A percentile compares a stretch with the other conserved stretches of the same genome.
These are phyloP conservation scores for Pangasianodon gigas DNA, from an alignment of 2,113 vertebrate genomes.

Conservation along the genomic window DNA sequence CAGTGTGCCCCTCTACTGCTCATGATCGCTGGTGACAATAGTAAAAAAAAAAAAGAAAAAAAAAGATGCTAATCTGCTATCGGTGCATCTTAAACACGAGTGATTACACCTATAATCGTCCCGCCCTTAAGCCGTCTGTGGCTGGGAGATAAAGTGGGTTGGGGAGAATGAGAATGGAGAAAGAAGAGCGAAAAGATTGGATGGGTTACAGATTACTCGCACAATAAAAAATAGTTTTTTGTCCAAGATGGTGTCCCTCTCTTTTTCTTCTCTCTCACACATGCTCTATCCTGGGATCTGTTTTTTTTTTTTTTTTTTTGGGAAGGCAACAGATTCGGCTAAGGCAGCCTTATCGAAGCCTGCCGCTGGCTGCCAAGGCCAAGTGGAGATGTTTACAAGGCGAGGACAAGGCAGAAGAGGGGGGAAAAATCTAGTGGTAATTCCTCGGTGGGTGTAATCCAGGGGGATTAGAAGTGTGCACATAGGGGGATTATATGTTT, in stretches of 20 bases:
- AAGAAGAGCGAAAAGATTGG: constrained; percentile 55
- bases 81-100: constrained; percentile 75
- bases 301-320: constrained; percentile 34
- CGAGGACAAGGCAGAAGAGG: constrained; percentile 63
- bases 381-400: constrained; percentile 74
- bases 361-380: constrained; percentile 68
- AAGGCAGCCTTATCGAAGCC: constrained; percentile 74
- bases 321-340: constrained; percentile 64
- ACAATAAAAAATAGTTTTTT: constrained; percentile 58
- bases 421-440: constrained; percentile 71
- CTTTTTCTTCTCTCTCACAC: constrained; percentile 45
- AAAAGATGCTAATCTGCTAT: constrained; percentile 66
- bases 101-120: constrained; percentile 74
- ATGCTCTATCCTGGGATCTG: constrained; percentile 64
- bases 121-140: constrained; percentile 67
- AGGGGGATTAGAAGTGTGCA: constrained; percentile 68
- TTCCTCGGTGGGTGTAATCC: constrained; percentile 75
- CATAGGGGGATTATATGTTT: constrained; percentile 72
- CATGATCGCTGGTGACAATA: constrained; percentile 10
- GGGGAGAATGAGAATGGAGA: constrained; percentile 19
- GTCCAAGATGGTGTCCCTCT: constrained; percentile 56
- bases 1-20: not conserved
- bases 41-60: not conserved
- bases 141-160: constrained; percentile 70
- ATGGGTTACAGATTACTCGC: constrained; percentile 69